Conservation (phyloP, 2,113 vertebrate species). For the Oryctolagus cuniculus region DNA sequence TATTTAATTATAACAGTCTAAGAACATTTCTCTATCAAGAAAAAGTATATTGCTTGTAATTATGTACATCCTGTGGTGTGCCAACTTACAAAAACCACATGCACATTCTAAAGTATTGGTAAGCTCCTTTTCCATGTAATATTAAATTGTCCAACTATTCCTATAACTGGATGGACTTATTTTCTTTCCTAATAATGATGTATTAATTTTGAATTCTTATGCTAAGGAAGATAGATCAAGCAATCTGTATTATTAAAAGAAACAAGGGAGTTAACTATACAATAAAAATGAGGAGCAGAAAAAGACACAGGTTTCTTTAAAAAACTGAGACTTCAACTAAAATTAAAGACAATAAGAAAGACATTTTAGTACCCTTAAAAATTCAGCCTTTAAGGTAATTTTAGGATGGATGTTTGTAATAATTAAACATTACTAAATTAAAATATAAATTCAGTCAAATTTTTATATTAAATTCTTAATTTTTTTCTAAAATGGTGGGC, state of each 20-base stretch:
- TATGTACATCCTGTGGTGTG: background rate
- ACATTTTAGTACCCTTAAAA: constrained; percentile 26
- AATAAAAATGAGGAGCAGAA: constrained; percentile 21
- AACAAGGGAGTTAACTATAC: background rate
- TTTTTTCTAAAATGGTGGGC: too few species aligned
- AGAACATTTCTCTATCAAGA: constrained; percentile 32
- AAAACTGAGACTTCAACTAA: constrained; percentile 15
- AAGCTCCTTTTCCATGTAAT: background rate
- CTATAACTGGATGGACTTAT: background rate
- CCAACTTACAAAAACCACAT: background rate
- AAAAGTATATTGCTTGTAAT: constrained; percentile 4
- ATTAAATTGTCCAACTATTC: constrained; percentile 11
- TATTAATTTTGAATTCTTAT: constrained; percentile 50
- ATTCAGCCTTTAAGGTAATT: background rate
- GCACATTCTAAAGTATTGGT: background rate
- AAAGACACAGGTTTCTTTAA: background rate
- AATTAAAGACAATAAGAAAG: constrained; percentile 8
- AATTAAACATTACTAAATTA: constrained; percentile 5
- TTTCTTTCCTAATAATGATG: background rate
- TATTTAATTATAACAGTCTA: constrained; percentile 7
- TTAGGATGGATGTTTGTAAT: background rate
- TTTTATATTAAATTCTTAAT: background rate
- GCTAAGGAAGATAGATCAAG: background rate
- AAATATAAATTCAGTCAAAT: background rate
- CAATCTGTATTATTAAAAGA: constrained; percentile 24